Conservation (phyloP, 2,797 vertebrate genomes). For the Momotus momota region DNA sequence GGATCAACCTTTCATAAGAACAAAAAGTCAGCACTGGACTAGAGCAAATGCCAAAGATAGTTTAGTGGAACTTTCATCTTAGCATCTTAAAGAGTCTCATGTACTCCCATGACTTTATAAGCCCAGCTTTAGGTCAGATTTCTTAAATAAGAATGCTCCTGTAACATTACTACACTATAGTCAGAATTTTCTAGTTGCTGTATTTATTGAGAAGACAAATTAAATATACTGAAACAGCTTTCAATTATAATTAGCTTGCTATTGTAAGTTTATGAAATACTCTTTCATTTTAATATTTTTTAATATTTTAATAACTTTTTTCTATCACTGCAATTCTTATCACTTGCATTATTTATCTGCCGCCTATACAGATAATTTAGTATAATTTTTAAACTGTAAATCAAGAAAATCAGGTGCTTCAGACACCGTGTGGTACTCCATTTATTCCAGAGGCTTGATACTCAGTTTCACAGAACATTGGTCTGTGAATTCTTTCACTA, state of each 20-base stretch:
- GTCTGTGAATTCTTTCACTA: not conserved
- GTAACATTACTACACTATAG: not conserved
- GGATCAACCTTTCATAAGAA: not conserved
- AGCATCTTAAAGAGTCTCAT: not conserved
- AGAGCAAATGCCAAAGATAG: not conserved
- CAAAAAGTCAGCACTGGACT: not conserved
- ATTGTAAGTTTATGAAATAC: not conserved
- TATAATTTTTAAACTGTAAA: not conserved
- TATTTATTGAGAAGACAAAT: not conserved
- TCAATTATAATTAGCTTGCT: not conserved
- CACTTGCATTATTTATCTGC: not conserved
- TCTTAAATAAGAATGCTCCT: not conserved
- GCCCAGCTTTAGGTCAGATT: not conserved
- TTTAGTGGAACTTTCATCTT: not conserved
- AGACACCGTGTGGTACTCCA: not conserved
- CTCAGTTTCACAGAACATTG: not conserved
- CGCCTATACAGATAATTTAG: not conserved
- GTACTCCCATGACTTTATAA: not conserved
- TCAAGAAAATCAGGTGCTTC: not conserved
- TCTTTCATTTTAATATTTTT: not conserved
- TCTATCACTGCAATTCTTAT: no score
- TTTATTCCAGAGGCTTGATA: slow-evolving; percentile 6
- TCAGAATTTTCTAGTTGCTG: not conserved
- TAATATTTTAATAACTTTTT: not conserved
- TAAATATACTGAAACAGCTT: not conserved